These are phyloP conservation scores for Resseliella maxima DNA, from an alignment of 2,888 invertebrate genomes.

Conservation along the genomic window DNA sequence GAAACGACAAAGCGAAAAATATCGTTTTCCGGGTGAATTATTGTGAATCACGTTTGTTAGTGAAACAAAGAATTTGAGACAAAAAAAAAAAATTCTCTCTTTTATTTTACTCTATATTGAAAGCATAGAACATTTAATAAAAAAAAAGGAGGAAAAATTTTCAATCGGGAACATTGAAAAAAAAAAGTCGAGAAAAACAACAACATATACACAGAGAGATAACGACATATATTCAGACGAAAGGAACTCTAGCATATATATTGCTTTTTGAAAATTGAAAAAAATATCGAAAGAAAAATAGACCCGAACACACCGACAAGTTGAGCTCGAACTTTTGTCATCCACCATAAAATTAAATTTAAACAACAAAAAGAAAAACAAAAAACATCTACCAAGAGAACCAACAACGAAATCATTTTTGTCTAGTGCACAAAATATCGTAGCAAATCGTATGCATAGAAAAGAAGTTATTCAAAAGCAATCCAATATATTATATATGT, in stretches of 20 bases:
- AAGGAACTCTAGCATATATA: no score
- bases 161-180: no score
- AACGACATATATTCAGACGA: no score
- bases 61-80: not conserved
- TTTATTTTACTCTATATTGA: not conserved
- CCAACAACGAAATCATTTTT: slow-evolving; percentile 36
- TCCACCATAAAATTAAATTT: not conserved
- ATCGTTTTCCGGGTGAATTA: slow-evolving; percentile 53
- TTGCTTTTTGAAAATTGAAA: no score
- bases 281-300: no score
- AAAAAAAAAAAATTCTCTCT: no score
- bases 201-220: no score
- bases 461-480: not conserved
- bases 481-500: slow-evolving; percentile 6
- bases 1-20: not conserved
- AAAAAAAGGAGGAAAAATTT: not conserved
- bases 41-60: slow-evolving; percentile 29
- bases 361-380: no score
- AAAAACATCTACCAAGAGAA: not conserved
- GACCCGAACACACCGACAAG: not conserved
- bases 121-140: not conserved
- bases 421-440: slow-evolving; percentile 43
- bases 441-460: not conserved
- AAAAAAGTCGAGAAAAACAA: no score
- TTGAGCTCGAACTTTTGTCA: not conserved